Conservation (phyloP, 2,797 vertebrate species). For the Neosilurus mollespiculum region DNA sequence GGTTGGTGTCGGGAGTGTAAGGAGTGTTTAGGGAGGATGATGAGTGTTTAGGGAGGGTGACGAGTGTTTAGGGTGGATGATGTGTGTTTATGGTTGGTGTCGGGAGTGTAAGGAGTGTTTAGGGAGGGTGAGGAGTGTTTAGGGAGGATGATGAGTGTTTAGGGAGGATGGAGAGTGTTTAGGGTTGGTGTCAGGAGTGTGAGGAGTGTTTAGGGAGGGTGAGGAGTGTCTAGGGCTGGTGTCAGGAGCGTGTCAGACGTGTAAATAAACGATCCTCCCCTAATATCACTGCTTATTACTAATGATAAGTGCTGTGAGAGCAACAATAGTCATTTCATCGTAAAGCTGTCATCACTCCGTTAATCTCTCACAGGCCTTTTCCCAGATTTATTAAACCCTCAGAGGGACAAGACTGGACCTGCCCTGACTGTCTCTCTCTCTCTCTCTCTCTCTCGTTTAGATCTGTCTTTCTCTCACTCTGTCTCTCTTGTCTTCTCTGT, state of each 20-base stretch:
- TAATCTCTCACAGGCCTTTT: constrained; percentile 81
- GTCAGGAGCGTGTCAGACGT: constrained; percentile 62
- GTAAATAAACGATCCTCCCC: constrained; percentile 76
- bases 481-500: constrained; percentile 26
- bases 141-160: too few relatives aligned
- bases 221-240: background rate
- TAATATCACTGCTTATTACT: constrained; percentile 75
- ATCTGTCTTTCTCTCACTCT: constrained; percentile 56
- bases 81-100: too few relatives aligned
- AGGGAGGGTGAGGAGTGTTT: background rate
- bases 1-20: background rate
- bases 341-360: constrained; percentile 88
- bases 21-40: background rate
- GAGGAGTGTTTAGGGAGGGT: background rate
- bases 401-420: constrained; percentile 76
- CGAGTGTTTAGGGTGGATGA: background rate
- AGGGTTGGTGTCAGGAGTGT: background rate
- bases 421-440: constrained; percentile 74
- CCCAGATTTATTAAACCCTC: constrained; percentile 86
- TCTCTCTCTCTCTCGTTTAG: constrained; percentile 62
- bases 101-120: background rate
- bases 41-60: background rate
- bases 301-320: constrained; percentile 79
- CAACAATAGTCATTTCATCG: constrained; percentile 84
- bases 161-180: background rate